phyloP scores from a whole-genome alignment of 2,797 vertebrate genomes.

The Labeo calbasu region DNA sequence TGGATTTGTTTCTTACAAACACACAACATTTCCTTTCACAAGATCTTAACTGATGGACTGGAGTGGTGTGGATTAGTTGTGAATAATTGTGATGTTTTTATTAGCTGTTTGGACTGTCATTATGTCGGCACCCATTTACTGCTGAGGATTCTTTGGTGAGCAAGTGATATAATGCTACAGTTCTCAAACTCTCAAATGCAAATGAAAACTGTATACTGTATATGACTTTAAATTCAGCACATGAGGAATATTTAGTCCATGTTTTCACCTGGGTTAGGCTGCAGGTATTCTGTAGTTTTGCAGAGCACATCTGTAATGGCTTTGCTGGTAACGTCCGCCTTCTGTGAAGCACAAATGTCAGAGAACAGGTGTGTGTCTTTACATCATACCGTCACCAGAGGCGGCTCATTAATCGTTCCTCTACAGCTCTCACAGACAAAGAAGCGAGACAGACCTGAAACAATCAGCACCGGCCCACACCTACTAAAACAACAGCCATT shows the following conservation, averaged over 20 bases:
- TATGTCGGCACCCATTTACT: background rate
- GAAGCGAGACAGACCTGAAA: background rate
- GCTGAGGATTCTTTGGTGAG: background rate
- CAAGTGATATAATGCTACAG: background rate
- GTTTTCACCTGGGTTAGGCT: constrained; percentile 90
- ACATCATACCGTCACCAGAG: constrained; percentile 13
- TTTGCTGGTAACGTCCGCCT: constrained; percentile 94
- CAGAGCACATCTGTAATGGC: constrained; percentile 89
- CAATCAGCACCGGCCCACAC: constrained; percentile 3
- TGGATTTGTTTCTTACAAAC: background rate
- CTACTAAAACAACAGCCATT: constrained; percentile 19
- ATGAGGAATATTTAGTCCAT: background rate
- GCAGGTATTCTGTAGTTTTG: constrained; percentile 94
- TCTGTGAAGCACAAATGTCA: constrained; percentile 75
- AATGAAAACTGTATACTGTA: background rate
- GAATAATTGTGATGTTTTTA: background rate
- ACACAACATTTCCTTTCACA: background rate
- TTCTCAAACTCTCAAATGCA: too few species aligned
- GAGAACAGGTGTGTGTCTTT: background rate
- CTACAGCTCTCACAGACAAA: background rate
- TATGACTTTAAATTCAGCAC: background rate
- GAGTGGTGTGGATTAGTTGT: background rate
- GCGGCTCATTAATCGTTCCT: background rate
- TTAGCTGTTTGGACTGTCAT: background rate
- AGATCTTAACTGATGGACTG: background rate